Conservation (phyloP, 2,113 vertebrate genomes). For the Delphinus delphis region DNA sequence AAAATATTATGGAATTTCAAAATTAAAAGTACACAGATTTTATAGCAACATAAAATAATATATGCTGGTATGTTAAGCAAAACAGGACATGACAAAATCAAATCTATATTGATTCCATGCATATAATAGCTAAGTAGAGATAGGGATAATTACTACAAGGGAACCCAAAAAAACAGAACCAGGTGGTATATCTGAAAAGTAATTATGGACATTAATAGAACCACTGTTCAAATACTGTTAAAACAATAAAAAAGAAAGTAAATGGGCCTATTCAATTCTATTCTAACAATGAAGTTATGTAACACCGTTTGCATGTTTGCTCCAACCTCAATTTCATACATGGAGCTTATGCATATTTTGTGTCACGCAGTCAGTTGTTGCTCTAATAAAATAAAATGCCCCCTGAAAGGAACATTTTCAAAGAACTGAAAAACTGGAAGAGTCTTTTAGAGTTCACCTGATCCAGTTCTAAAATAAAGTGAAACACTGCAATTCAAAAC, state of each 20-base stretch:
- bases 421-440: not conserved
- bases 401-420: not conserved
- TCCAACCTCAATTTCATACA: not conserved
- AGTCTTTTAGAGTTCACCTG: not conserved
- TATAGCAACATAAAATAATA: not conserved
- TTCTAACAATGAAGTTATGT: not conserved
- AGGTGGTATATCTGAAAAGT: not conserved
- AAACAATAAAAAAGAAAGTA: constrained; percentile 7
- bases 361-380: not conserved
- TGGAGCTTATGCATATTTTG: not conserved
- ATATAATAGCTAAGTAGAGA: not conserved
- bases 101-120: not conserved
- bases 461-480: not conserved
- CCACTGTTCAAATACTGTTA: not conserved
- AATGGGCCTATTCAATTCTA: not conserved
- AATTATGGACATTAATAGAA: not conserved
- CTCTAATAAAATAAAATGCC: constrained; percentile 3
- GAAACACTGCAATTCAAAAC: not conserved
- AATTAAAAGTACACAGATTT: not conserved
- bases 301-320: not conserved
- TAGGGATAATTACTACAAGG: not conserved
- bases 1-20: not conserved
- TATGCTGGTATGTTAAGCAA: not conserved
- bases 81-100: not conserved
- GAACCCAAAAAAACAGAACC: not conserved